phyloP scores from a whole-genome alignment of 2,888 invertebrate genomes.

The Tromatobia lineatoria region DNA sequence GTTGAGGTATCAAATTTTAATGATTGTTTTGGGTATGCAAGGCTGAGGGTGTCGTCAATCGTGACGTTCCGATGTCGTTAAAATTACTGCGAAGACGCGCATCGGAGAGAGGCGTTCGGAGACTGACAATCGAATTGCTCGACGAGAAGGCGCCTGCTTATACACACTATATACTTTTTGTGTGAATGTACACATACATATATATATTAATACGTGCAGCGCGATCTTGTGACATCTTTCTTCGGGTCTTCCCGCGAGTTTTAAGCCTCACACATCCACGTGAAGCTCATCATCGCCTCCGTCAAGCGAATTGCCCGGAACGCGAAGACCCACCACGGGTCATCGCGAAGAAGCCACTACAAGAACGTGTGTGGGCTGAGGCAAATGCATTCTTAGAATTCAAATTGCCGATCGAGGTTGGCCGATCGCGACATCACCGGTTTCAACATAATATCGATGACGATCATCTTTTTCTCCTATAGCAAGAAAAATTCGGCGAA shows the following conservation, averaged over 20 bases:
- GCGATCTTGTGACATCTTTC: slow-evolving; percentile 48
- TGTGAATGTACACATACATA: not conserved
- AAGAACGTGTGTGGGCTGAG: slow-evolving; percentile 50
- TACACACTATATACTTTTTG: not conserved
- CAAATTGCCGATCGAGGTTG: slow-evolving; percentile 58
- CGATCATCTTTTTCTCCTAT: not conserved
- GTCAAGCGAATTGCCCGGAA: slow-evolving; percentile 1
- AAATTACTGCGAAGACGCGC: slow-evolving; percentile 18
- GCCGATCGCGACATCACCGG: slow-evolving; percentile 43
- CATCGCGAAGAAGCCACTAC: slow-evolving; percentile 34
- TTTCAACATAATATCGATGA: slow-evolving; percentile 35
- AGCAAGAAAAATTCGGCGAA: slow-evolving; percentile 3
- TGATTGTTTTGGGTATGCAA: not conserved
- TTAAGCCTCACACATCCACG: not conserved
- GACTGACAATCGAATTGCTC: slow-evolving; percentile 59
- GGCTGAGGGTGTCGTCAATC: slow-evolving; percentile 8
- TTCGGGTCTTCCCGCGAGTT: slow-evolving; percentile 34
- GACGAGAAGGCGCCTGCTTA: slow-evolving; percentile 35
- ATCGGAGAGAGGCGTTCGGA: not conserved
- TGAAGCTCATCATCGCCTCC: slow-evolving; percentile 20
- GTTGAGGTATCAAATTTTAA: not conserved
- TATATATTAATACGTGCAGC: not conserved
- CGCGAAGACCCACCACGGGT: slow-evolving; percentile 27
- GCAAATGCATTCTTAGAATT: slow-evolving; percentile 64
- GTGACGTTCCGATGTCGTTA: slow-evolving; percentile 13